A percentile compares a stretch with the other conserved stretches of the same genome.
These are phyloP conservation scores for Ceratothoa steindachneri DNA, from an alignment of 2,888 invertebrate species.

Conservation along the genomic window DNA sequence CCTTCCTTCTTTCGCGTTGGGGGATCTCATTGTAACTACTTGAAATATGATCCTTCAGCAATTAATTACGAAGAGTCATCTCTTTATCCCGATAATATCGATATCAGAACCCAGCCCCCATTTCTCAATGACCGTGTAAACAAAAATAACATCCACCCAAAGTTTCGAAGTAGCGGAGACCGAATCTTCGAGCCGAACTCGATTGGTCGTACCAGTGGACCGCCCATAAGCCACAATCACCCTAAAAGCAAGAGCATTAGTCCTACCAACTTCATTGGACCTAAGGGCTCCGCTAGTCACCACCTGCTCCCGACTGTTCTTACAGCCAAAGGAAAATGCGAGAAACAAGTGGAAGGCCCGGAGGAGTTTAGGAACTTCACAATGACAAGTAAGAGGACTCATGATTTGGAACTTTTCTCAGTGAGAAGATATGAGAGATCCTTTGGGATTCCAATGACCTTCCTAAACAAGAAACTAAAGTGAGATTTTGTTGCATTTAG, in stretches of 20 bases:
- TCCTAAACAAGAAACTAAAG: too few relatives aligned
- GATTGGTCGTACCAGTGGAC: not conserved
- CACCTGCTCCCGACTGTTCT: too few relatives aligned
- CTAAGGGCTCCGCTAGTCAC: too few relatives aligned
- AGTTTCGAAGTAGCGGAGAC: not conserved
- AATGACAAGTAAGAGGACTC: slow-evolving; percentile 13
- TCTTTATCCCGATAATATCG: too few relatives aligned
- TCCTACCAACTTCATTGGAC: too few relatives aligned
- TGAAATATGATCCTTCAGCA: slow-evolving; percentile 39
- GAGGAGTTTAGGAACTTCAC: slow-evolving; percentile 7
- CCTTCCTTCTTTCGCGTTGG: slow-evolving; percentile 37
- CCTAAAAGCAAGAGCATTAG: not conserved
- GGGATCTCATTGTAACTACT: slow-evolving; percentile 38
- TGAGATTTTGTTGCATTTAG: too few relatives aligned
- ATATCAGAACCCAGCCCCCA: too few relatives aligned
- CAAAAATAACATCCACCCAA: not conserved
- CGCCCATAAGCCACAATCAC: not conserved
- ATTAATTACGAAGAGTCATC: too few relatives aligned
- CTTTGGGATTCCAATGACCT: too few relatives aligned
- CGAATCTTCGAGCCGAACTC: not conserved
- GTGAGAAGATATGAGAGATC: too few relatives aligned
- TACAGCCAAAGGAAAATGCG: not conserved
- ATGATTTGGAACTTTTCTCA: too few relatives aligned
- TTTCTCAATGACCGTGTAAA: not conserved
- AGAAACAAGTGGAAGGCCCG: not conserved